Evolutionary conservation across 2,797 vertebrate genomes (phyloP).

Genomic region (Syngnathus rostellatus): DNA sequence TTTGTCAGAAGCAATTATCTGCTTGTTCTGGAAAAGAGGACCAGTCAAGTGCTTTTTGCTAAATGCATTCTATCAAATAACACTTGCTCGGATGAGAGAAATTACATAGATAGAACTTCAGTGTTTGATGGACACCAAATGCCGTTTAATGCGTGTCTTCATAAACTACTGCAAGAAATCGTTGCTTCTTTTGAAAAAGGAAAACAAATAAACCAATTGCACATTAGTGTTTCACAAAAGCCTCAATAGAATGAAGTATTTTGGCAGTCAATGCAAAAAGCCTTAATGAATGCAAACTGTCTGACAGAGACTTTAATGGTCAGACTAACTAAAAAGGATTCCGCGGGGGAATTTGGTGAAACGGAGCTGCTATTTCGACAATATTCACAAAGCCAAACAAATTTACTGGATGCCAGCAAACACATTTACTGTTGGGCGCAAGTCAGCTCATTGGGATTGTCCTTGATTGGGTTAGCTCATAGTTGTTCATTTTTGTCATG

Average conservation of each 20-base stretch:
- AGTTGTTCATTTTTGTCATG: conserved; percentile 21
- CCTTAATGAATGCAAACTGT: conserved; percentile 38
- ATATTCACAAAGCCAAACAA: conserved; percentile 52
- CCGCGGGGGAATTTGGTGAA: conserved; percentile 49
- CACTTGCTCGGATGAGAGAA: neutral
- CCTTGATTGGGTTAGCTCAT: neutral
- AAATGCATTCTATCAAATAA: neutral
- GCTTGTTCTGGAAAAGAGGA: neutral
- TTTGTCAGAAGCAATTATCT: neutral
- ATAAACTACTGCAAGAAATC: conserved; percentile 14
- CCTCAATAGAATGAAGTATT: conserved; percentile 40
- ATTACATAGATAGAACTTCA: neutral
- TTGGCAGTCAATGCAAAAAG: conserved; percentile 34
- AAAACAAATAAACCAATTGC: conserved; percentile 28
- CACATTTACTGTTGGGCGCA: conserved; percentile 46
- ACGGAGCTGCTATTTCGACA: conserved; percentile 52
- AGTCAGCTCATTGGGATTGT: conserved; percentile 42
- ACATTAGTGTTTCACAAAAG: conserved; percentile 28
- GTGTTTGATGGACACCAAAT: neutral
- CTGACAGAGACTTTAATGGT: conserved; percentile 47
- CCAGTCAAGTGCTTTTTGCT: neutral
- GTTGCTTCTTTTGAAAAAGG: conserved; percentile 5
- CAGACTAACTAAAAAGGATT: conserved; percentile 38
- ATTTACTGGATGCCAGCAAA: conserved; percentile 56
- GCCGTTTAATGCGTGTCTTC: neutral